Conservation (phyloP, 2,888 invertebrate species). For the Heliconius charithonia region DNA sequence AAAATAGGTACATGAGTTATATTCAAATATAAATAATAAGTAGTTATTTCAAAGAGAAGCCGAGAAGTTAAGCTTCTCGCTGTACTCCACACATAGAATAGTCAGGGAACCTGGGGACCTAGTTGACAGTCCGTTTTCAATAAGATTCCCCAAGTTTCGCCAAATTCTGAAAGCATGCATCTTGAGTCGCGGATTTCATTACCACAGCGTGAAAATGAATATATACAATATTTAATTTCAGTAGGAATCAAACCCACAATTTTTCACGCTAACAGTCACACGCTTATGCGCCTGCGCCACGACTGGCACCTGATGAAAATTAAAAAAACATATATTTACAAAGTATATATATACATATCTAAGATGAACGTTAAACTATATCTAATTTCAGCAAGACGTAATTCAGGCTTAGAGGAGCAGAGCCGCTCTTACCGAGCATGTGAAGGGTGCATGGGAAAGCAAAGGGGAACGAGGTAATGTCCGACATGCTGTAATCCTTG, state of each 20-base stretch:
- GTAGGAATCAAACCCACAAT: no score
- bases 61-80: not conserved
- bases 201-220: no score
- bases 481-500: constrained; percentile 23
- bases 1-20: no score
- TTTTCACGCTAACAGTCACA: no score
- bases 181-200: no score
- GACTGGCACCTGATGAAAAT: no score
- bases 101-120: not conserved
- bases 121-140: not conserved
- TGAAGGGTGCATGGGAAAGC: constrained; percentile 10
- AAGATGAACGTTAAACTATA: constrained; percentile 11
- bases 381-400: constrained; percentile 21
- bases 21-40: no score
- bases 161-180: not conserved
- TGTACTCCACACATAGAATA: not conserved
- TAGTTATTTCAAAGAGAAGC: no score
- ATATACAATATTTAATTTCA: no score
- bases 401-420: constrained; percentile 9
- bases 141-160: not conserved
- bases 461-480: constrained; percentile 13
- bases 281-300: no score
- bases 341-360: not conserved
- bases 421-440: constrained; percentile 19
- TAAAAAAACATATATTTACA: not conserved